Conservation (phyloP, 2,888 invertebrate genomes). For the Luffia ferchaultella region DNA sequence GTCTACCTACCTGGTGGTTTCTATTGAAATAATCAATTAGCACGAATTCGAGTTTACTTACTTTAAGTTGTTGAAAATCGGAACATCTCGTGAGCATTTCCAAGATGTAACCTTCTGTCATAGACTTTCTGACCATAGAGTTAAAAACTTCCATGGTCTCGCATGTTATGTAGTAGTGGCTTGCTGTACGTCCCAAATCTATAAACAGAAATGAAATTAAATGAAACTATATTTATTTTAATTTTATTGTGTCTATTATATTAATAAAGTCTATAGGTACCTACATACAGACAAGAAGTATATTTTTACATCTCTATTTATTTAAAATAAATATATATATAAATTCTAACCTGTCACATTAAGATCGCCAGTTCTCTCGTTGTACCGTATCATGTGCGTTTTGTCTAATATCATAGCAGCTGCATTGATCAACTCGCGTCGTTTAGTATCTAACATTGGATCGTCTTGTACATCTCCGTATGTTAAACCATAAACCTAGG, state of each 20-base stretch:
- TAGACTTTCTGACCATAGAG: slow-evolving; percentile 78
- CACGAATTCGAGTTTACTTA: no score
- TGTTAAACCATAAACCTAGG: slow-evolving; percentile 68
- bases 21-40: no score
- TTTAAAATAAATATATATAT: no score
- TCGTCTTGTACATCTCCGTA: slow-evolving; percentile 75
- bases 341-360: slow-evolving; percentile 73
- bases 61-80: slow-evolving; percentile 96
- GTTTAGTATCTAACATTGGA: slow-evolving; percentile 77
- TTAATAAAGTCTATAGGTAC: no score
- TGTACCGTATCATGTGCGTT: slow-evolving; percentile 94
- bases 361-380: slow-evolving; percentile 83
- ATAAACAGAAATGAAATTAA: slow-evolving; percentile 8
- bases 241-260: background rate
- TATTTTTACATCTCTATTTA: no score
- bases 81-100: slow-evolving; percentile 90
- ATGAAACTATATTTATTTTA: no score
- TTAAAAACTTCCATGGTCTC: slow-evolving; percentile 95
- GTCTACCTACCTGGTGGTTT: no score
- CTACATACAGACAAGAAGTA: no score
- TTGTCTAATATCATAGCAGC: slow-evolving; percentile 90
- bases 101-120: slow-evolving; percentile 89
- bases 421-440: slow-evolving; percentile 78
- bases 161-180: slow-evolving; percentile 97
- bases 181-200: slow-evolving; percentile 95